Percentiles rank a stretch among this genome's conserved stretches.
phyloP scores from a whole-genome alignment of 1,140 invertebrate genomes.

The Conus ventricosus region DNA sequence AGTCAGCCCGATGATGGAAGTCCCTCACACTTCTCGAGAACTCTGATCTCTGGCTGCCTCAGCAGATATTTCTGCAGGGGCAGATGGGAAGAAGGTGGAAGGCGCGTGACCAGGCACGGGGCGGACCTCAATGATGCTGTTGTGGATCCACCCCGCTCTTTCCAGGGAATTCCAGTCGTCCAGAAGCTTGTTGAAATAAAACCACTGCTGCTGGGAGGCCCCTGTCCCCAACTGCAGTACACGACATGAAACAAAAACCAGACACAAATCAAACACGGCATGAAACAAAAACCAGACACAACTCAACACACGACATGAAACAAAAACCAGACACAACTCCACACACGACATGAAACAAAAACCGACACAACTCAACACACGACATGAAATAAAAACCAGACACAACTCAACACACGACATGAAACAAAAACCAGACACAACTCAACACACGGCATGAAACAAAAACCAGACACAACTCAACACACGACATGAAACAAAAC shows the following conservation, averaged over 20 bases:
- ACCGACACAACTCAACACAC: neutral
- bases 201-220: constrained; percentile 30
- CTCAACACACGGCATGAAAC: neutral
- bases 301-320: neutral
- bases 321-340: neutral
- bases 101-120: neutral
- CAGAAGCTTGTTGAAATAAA: neutral
- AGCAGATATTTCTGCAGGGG: neutral
- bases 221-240: neutral
- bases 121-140: constrained; percentile 27
- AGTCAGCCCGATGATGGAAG: too few species aligned
- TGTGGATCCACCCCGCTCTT: neutral
- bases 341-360: neutral
- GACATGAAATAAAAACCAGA: neutral
- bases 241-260: neutral
- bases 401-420: neutral
- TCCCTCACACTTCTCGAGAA: neutral
- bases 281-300: neutral
- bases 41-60: neutral
- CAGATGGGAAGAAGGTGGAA: neutral
- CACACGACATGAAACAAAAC: neutral
- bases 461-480: neutral
- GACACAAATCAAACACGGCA: neutral
- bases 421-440: neutral
- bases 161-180: neutral